Percentiles rank a stretch among this genome's conserved stretches.
Evolutionary conservation across 2,888 invertebrate species (phyloP).

Genomic region (Chymomyza amoena): DNA sequence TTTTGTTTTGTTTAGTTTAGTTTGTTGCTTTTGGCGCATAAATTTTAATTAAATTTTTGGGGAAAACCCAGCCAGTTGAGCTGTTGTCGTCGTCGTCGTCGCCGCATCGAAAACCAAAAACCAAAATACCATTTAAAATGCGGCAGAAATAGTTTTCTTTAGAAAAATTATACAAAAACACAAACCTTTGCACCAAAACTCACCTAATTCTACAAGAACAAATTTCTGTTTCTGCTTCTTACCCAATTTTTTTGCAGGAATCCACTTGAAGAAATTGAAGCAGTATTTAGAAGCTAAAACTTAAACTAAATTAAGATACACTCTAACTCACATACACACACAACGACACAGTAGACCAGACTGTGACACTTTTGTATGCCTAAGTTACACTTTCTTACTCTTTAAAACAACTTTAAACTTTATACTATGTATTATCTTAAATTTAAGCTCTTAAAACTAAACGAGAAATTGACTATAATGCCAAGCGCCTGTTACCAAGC

Average conservation of each 20-base stretch:
- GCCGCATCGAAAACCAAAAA: conserved; percentile 29
- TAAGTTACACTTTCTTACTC: conserved; percentile 41
- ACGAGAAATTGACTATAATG: conserved; percentile 3
- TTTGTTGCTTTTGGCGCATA: conserved; percentile 55
- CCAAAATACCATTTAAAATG: conserved; percentile 20
- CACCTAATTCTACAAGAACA: conserved; percentile 47
- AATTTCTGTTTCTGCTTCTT: conserved; percentile 58
- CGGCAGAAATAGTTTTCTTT: conserved; percentile 21
- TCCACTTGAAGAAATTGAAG: conserved; percentile 79
- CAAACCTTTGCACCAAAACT: not conserved
- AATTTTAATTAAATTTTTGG: conserved; percentile 61
- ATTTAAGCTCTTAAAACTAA: conserved; percentile 8
- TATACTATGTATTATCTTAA: conserved; percentile 23
- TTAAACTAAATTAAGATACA: conserved; percentile 41
- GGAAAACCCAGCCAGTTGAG: conserved; percentile 39
- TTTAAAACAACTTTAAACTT: conserved; percentile 23
- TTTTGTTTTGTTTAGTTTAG: conserved; percentile 33
- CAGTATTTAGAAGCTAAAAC: conserved; percentile 79
- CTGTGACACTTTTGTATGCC: conserved; percentile 56
- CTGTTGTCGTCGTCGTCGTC: not conserved
- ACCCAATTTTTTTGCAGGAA: conserved; percentile 75
- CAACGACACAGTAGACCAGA: conserved; percentile 40
- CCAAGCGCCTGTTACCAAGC: not conserved
- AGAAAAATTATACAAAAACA: not conserved
- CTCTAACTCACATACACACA: conserved; percentile 6